These are phyloP conservation scores for Ennomos quercinarius DNA, from an alignment of 2,888 invertebrate species.

Conservation along the genomic window DNA sequence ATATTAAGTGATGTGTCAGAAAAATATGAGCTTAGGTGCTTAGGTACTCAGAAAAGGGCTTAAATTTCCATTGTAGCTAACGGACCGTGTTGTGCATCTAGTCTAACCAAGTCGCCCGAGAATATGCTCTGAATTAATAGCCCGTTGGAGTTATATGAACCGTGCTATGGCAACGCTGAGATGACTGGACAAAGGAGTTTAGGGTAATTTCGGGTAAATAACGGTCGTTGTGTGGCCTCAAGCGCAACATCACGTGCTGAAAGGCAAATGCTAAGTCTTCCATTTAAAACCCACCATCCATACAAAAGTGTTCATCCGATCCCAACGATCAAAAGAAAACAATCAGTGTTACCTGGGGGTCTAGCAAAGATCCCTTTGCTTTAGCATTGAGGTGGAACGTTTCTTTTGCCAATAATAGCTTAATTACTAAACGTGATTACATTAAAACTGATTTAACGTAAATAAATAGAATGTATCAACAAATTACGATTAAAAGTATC, in stretches of 20 bases:
- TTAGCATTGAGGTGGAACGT: too few relatives aligned
- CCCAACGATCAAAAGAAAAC: too few relatives aligned
- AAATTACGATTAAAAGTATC: too few relatives aligned
- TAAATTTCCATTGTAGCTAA: constrained; percentile 20
- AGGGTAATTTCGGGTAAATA: constrained; percentile 36
- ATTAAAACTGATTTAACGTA: too few relatives aligned
- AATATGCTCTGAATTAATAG: constrained; percentile 40
- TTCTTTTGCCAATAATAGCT: too few relatives aligned
- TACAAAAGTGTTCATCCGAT: too few relatives aligned
- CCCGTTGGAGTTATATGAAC: constrained; percentile 42
- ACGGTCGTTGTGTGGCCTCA: constrained; percentile 23
- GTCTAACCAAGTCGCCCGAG: constrained; percentile 30
- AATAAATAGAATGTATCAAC: too few relatives aligned
- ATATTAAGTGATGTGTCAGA: too few relatives aligned
- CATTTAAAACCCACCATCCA: not conserved
- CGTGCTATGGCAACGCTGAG: constrained; percentile 36
- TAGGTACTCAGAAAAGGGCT: not conserved
- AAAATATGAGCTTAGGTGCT: too few relatives aligned
- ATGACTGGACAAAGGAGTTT: constrained; percentile 39
- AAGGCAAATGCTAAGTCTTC: constrained; percentile 9
- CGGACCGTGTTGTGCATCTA: constrained; percentile 29
- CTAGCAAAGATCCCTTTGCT: too few relatives aligned
- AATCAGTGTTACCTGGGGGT: too few relatives aligned
- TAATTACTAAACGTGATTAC: too few relatives aligned
- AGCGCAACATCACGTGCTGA: constrained; percentile 18